A percentile compares a stretch with the other conserved stretches of the same genome.
phyloP scores from a whole-genome alignment of 2,113 vertebrate species.

The Solea solea region DNA sequence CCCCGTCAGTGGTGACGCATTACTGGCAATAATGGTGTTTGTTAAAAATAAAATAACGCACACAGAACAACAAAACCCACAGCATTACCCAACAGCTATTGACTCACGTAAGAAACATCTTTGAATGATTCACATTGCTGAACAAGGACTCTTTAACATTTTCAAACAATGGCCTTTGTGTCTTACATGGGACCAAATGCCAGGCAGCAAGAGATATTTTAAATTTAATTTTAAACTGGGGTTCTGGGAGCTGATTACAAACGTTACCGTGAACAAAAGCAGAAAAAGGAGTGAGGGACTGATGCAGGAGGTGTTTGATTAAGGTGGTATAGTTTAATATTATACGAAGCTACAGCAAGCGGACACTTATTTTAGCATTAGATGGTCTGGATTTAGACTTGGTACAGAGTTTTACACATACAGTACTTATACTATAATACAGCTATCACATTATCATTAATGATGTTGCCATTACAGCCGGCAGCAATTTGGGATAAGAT shows the following conservation, averaged over 20 bases:
- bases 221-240: not conserved
- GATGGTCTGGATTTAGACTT: too few species aligned
- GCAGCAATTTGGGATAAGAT: too few species aligned
- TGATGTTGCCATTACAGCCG: too few species aligned
- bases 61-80: slow-evolving; percentile 28
- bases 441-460: too few species aligned
- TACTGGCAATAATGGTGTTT: slow-evolving; percentile 18
- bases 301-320: too few species aligned
- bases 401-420: too few species aligned
- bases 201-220: not conserved
- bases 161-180: slow-evolving; percentile 33
- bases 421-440: too few species aligned
- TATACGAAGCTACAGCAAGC: too few species aligned
- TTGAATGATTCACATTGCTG: slow-evolving; percentile 50
- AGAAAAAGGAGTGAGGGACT: not conserved
- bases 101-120: slow-evolving; percentile 53
- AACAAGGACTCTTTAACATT: slow-evolving; percentile 47
- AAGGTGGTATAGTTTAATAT: too few species aligned
- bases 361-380: too few species aligned
- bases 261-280: not conserved
- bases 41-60: slow-evolving; percentile 12
- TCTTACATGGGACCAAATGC: not conserved
- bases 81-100: slow-evolving; percentile 42
- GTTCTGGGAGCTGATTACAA: not conserved
- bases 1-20: slow-evolving; percentile 12